Evolutionary conservation across 2,888 invertebrate species (phyloP).

Genomic region (Hirudinaria manillensis): DNA sequence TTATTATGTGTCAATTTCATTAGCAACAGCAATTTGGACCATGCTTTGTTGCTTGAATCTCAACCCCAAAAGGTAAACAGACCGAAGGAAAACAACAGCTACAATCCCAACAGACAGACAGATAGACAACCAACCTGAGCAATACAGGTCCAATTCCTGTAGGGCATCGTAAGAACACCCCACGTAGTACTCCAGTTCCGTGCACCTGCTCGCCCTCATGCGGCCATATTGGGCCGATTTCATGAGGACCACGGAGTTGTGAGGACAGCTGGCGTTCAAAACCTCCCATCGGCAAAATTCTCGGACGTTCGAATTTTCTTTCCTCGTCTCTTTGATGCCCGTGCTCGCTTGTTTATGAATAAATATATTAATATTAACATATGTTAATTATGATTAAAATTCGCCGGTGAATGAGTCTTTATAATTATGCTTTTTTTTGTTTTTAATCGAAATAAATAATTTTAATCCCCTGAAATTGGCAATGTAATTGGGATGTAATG

Average conservation of each 20-base stretch:
- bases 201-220: slow-evolving; percentile 38
- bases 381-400: not conserved
- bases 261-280: slow-evolving; percentile 34
- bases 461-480: too few species aligned
- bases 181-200: slow-evolving; percentile 36
- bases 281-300: slow-evolving; percentile 34
- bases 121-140: slow-evolving; percentile 37
- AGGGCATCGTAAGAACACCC: slow-evolving; percentile 39
- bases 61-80: too few species aligned
- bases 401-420: too few species aligned
- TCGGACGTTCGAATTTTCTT: not conserved
- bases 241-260: slow-evolving; percentile 30
- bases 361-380: not conserved
- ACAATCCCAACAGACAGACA: too few species aligned
- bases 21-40: too few species aligned
- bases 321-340: too few species aligned
- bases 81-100: too few species aligned
- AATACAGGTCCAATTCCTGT: slow-evolving; percentile 35
- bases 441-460: too few species aligned
- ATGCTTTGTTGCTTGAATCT: too few species aligned
- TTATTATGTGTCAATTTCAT: too few species aligned
- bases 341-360: not conserved
- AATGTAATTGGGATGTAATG: too few species aligned
- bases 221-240: slow-evolving; percentile 37
- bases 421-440: too few species aligned